Evolutionary conservation across 2,888 invertebrate genomes (phyloP), one percentile per base, ranked within the genome.

Genomic region (Drosophila diplacantha): DNA sequence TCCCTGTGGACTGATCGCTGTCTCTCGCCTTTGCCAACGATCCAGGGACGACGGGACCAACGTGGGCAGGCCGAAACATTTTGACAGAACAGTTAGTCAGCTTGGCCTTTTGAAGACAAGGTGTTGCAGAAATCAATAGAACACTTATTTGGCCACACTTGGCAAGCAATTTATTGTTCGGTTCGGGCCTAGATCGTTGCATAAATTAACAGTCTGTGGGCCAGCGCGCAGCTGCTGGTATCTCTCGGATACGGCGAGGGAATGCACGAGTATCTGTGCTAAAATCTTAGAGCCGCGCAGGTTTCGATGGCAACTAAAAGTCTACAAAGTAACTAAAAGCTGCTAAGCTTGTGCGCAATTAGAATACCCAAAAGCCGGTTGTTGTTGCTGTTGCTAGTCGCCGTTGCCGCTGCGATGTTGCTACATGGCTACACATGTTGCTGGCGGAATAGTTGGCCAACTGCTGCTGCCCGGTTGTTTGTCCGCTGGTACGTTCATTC

Each of bases 311-410:
- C 77, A 83, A 71, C 83, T 83, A 78, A 83, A 63, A 77, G 82
- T 76, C 76, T 71, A 78, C 78, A 78, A 78, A 81, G 80, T 78
- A 83, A 74, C 78, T 81, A 81, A 78, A 78, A 81, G 83, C 83
- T 73, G 83, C 81, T 81, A 78, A 83, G 83, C 78, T 81, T 81
- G 81, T 83, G 78, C 81, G 83, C 78, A 78, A 78, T 78, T 78
- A 78, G 78, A 78, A 78, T 78, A 78, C 70, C 58, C 81, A 63
- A 69, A 62, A 59, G 69, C 68, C 68, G 50, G 68, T 66, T 56
- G 75, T 69, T 64, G 55, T 20, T 46, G 50, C 29, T 38, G 55
- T 8, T 46, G 60, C 62, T 37, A 43, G 72, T 29, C 55, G 62
- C 9, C 59, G 59, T 20, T 49, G 65, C 20, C 44, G 63, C 29